Base-by-base conservation (phyloP, 2,888 invertebrate species). In the Tipula unca region DNA sequence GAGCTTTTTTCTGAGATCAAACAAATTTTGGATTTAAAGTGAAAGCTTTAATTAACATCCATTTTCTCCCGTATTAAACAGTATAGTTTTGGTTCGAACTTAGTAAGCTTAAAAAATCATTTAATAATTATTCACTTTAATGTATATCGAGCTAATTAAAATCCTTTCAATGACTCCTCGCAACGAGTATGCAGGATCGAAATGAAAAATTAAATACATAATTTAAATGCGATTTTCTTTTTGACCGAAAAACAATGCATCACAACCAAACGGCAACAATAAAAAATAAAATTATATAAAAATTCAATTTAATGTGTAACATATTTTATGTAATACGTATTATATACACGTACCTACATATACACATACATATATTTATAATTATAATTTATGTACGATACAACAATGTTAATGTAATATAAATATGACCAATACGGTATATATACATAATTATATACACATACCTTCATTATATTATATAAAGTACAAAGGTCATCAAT, bases 371-470 rank as follows among this genome's bases (percentile, higher is more conserved):
- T 10, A 69, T 10, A 54, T 54, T 54, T n/a, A n/a, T 54, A 54
- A 25, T 69, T 69, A 25, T 69, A n/a, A n/a, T n/a, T 8, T 69
- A 17, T 69, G 25, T 69, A 25, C 25, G 20, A 10, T 69, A 25
- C 69, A 69, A 69, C 69, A 69, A 69, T 69, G 69, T 69, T 69
- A 69, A 69, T 69, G 69, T 69, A 69, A 69, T 69, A 25, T 69
- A 69, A 69, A 69, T 69, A 69, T 69, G 25, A 69, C 69, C 69
- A 25, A 69, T 69, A 69, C 69, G 69, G 10, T 69, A 69, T 69
- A 10, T 10, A 69, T 25, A 69, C 69, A 25, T 69, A 69, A 25
- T 69, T 69, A 69, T 69, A 69, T 69, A 14, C 10, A 69, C 13
- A 25, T 69, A 69, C 69, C 69, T 69, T 69, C 69, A 69, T 25